These are phyloP conservation scores for Felis catus DNA, from an alignment of 2,113 vertebrate species.

Conservation along the genomic window DNA sequence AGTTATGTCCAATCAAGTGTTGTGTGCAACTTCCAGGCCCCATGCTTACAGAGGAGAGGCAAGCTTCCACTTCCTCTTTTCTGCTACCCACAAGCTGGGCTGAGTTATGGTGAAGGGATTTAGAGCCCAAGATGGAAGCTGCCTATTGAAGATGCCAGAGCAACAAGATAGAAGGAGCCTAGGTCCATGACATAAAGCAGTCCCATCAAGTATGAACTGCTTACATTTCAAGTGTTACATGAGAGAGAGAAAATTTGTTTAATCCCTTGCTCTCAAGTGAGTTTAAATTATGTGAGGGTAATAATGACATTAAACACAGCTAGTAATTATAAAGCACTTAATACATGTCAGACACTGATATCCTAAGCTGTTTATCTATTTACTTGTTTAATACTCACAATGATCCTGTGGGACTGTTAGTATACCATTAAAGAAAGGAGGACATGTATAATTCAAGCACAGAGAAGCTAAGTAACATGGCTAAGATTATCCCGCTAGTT, in stretches of 20 bases:
- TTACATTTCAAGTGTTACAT: not conserved
- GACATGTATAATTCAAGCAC: not conserved
- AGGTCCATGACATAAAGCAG: not conserved
- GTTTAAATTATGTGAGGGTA: not conserved
- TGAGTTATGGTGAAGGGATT: not conserved
- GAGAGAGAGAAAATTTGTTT: not conserved
- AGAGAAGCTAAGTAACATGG: not conserved
- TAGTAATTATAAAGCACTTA: not conserved
- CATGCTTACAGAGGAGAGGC: not conserved
- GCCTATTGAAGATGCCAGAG: not conserved
- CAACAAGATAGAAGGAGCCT: not conserved
- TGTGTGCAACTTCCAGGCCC: not conserved
- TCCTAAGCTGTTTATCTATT: not conserved
- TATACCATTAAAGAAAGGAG: not conserved
- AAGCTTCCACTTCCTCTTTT: not conserved
- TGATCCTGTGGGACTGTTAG: not conserved
- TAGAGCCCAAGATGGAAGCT: not conserved
- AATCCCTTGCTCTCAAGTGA: not conserved
- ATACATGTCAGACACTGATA: not conserved
- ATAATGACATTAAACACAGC: not conserved
- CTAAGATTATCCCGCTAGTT: not conserved
- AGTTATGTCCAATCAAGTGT: not conserved
- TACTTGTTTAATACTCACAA: not conserved
- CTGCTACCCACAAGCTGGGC: not conserved
- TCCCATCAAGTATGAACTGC: not conserved